Percentiles rank a stretch among this genome's conserved stretches.
Conservation (phyloP, 2,797 vertebrate species). For the Falco biarmicus region DNA sequence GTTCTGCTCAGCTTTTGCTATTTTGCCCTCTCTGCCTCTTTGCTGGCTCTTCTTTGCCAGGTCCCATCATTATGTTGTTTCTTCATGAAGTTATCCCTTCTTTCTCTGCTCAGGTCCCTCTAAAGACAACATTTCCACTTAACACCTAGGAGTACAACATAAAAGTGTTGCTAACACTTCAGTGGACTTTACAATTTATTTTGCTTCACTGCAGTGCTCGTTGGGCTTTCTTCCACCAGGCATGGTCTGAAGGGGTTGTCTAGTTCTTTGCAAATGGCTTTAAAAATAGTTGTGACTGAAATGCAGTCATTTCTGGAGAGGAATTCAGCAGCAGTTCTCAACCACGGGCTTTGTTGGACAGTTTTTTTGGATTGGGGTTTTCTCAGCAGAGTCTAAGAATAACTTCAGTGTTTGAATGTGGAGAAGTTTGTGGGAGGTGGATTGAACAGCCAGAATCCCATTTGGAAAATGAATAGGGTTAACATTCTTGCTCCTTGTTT, state of each 20-base stretch:
- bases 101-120: background rate
- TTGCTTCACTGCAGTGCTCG: too few species aligned
- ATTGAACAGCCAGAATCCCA: background rate
- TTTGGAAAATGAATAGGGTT: background rate
- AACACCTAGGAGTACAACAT: fast-evolving
- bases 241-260: background rate
- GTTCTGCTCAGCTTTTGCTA: fast-evolving
- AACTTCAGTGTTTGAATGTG: background rate
- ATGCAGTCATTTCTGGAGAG: background rate
- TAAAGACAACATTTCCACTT: fast-evolving
- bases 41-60: fast-evolving
- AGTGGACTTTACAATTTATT: background rate
- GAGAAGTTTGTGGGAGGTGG: background rate
- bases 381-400: background rate
- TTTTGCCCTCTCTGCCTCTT: background rate
- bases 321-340: background rate
- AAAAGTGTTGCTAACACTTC: fast-evolving
- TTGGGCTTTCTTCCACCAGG: background rate
- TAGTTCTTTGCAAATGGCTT: background rate
- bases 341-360: background rate
- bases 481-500: background rate
- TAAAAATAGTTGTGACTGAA: background rate
- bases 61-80: fast-evolving
- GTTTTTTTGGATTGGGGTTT: background rate
- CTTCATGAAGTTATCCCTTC: fast-evolving